phyloP scores from a whole-genome alignment of 2,888 invertebrate species.

The Eledona agricola region DNA sequence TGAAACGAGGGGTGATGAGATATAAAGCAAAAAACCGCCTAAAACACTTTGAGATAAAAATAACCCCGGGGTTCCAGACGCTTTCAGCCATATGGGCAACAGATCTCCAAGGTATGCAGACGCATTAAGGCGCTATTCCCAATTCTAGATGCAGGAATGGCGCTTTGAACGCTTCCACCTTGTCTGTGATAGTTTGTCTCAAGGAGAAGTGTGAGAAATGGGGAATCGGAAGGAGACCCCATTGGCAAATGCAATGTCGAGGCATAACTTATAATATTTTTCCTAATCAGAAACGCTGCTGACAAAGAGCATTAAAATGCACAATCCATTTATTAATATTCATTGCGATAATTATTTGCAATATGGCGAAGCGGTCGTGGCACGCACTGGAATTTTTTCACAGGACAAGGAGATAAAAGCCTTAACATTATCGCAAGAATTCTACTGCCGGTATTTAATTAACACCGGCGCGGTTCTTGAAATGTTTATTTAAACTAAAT shows the following conservation, averaged over 20 bases:
- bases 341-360: constrained; percentile 18
- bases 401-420: constrained; percentile 7
- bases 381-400: constrained; percentile 18
- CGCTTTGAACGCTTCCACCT: constrained; percentile 19
- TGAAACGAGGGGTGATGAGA: constrained; percentile 28
- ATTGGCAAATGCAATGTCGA: too few species aligned
- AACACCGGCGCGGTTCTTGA: constrained; percentile 22
- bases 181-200: constrained; percentile 5
- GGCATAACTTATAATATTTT: too few species aligned
- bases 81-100: constrained; percentile 33
- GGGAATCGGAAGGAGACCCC: constrained; percentile 26
- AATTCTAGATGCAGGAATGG: constrained; percentile 12
- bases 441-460: constrained; percentile 21
- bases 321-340: constrained; percentile 18
- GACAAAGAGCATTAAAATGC: constrained; percentile 24
- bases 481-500: constrained; percentile 26
- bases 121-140: constrained; percentile 29
- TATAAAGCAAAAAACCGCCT: constrained; percentile 24
- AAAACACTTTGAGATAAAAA: constrained; percentile 31
- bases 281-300: too few species aligned
- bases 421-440: constrained; percentile 9
- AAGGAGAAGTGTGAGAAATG: constrained; percentile 20
- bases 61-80: constrained; percentile 29
- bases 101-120: constrained; percentile 33
- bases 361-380: constrained; percentile 8